Evolutionary conservation across 2,888 invertebrate genomes (phyloP), one percentile per base, ranked within the genome.

Genomic region (Melinaea marsaeus): DNA sequence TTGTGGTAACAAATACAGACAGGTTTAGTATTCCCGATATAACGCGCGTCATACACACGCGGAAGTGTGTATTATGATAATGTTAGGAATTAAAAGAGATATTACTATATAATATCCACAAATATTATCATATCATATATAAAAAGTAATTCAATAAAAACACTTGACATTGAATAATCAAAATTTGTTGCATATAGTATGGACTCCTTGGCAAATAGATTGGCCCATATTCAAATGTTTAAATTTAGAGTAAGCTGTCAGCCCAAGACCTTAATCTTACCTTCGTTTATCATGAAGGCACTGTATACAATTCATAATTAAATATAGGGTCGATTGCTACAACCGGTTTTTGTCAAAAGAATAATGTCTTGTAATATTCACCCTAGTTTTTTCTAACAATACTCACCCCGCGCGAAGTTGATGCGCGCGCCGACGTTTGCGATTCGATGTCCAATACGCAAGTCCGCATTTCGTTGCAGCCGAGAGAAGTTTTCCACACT

Each of bases 381-480:
- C 60, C 74, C 79, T 67, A 71, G 71, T 79, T 79, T 42, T 76
- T 71, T 69, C 75, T 75, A 73, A 75, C 72, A 74, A 72, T 45
- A 78, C 82, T 83, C 75, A 83, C 83, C 82, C 79, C 72, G 74
- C 72, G 75, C 79, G 73, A 74, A 76, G 79, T 74, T 75, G 69
- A 76, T 79, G 75, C 86, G 86, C 87, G 86, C 86, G 86, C 86
- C 73, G 86, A 80, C 82, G 77, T 68, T 80, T 75, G 80, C 79
- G 75, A 74, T 79, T 79, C 78, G 72, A 74, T 75, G 72, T 76
- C 75, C 78, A 85, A 75, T 87, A 86, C 90, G 89, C 88, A 85
- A 82, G 83, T 81, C 85, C 74, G 79, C 72, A 75, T 75, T 76
- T 77, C 77, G 74, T 76, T 80, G 78, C 79, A 83, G 84, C 80